Percentiles rank a stretch among this genome's conserved stretches.
Evolutionary conservation across 2,113 vertebrate species (phyloP).

Genomic region (Eulacestoma nigropectus): DNA sequence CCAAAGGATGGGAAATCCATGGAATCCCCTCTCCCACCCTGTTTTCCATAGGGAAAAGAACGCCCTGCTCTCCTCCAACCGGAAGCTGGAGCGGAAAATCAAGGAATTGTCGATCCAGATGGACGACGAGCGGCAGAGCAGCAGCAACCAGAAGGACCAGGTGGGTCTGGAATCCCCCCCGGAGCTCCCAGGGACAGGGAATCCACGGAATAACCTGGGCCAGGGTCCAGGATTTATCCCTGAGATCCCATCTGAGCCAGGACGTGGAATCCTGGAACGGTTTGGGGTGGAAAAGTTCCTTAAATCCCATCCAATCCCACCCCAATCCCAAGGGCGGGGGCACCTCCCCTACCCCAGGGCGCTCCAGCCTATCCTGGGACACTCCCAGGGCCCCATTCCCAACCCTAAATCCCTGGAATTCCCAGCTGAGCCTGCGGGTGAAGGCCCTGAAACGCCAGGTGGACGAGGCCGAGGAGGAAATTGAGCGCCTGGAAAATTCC

Average conservation of each 20-base stretch:
- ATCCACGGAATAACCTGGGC: background rate
- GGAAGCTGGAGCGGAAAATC: background rate
- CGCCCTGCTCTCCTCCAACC: background rate
- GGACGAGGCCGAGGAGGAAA: slow-evolving; percentile 90
- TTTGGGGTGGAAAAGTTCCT: background rate
- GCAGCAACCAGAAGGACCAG: background rate
- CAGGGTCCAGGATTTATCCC: background rate
- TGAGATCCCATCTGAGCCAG: background rate
- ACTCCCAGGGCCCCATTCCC: background rate
- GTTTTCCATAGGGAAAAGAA: background rate
- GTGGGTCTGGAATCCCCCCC: background rate
- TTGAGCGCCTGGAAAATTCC: slow-evolving; percentile 83
- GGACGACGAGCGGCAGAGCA: background rate
- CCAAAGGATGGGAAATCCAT: background rate
- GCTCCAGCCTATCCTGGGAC: background rate
- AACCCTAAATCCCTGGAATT: background rate
- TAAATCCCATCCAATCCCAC: background rate
- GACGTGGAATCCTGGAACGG: fast-evolving
- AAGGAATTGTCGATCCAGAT: background rate
- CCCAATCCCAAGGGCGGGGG: background rate
- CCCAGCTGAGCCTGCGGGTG: slow-evolving; percentile 83
- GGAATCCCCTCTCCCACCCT: background rate
- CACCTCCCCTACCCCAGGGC: background rate
- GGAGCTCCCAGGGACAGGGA: background rate
- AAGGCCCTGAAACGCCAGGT: slow-evolving; percentile 94